phyloP scores from a whole-genome alignment of 2,888 invertebrate species.

The Phengaris alcon region DNA sequence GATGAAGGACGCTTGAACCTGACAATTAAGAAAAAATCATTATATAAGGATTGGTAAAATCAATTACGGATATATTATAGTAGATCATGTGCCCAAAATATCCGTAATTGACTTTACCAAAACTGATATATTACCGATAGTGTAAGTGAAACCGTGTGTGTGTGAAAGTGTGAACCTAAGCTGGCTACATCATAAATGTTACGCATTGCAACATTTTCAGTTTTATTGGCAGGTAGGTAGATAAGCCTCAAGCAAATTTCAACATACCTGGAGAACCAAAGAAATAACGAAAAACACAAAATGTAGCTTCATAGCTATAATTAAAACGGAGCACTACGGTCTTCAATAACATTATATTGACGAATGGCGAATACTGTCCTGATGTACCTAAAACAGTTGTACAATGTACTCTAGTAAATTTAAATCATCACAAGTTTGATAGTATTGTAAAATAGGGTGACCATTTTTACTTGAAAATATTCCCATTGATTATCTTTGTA shows the following conservation, averaged over 20 bases:
- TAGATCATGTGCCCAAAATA: no score
- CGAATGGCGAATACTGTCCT: not conserved
- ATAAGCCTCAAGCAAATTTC: not conserved
- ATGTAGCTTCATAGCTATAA: conserved; percentile 2
- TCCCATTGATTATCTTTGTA: no score
- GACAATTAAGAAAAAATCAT: conserved; percentile 27
- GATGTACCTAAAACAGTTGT: not conserved
- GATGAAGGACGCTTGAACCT: conserved; percentile 57
- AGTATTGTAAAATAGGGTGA: conserved; percentile 13
- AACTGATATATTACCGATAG: no score
- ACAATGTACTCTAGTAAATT: not conserved
- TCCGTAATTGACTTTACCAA: no score
- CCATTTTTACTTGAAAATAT: not conserved
- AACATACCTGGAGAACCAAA: conserved; percentile 6
- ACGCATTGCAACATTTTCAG: no score
- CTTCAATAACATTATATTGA: not conserved
- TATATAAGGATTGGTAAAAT: no score
- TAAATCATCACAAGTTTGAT: not conserved
- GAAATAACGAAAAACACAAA: not conserved
- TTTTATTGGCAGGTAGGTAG: not conserved
- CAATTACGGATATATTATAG: no score
- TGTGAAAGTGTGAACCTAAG: no score
- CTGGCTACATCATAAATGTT: no score
- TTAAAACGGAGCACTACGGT: conserved; percentile 2
- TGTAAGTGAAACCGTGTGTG: no score